Base-by-base conservation (phyloP, 2,888 invertebrate genomes). In the Operophtera brumata region DNA sequence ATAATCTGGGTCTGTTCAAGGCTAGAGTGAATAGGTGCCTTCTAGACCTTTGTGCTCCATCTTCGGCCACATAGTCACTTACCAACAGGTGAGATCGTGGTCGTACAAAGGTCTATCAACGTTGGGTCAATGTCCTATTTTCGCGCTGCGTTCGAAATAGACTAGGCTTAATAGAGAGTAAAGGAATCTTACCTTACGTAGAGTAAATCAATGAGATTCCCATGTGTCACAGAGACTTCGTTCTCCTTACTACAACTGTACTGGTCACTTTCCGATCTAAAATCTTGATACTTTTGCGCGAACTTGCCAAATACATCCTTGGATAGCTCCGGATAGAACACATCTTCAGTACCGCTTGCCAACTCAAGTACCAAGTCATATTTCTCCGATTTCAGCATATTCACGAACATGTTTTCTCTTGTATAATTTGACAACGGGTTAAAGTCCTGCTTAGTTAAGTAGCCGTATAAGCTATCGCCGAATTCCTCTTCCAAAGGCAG, bases 351-450 rank as follows among this genome's bases (percentile, higher is more conserved):
- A 0, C 96, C 96, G 1, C 96, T 94, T 30, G 94, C 93, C 40
- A 97, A 84, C 65, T 95, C 94, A 4, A 97, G 76, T 46, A 95
- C 90, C 41, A 94, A 81, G 78, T 96, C 94, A 68, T 94, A 96
- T 56, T 91, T 91, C 67, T 94, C 93, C 14, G 88, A 86, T 47
- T 92, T 80, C 32, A 97, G 76, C 72, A 95, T 87, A 48, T 92
- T 89, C 20, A 93, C 82, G 50, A 97, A 92, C 3, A 94, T 91
- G 61, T 91, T 91, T 11, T 92, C 92, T 30, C 89, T 89, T 5
- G 86, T 86, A 12, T 80, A 89, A 57, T 82, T 91, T 42, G 71
- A 86, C 56, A 78, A 75, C 20, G 77, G 88, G 59, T 88, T 88
- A 0, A 87, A 40, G 39, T 86, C 78, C 13, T 87, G 87, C 11